Evolutionary conservation across 2,797 vertebrate genomes (phyloP).

Genomic region (Hafferia zeledoni): DNA sequence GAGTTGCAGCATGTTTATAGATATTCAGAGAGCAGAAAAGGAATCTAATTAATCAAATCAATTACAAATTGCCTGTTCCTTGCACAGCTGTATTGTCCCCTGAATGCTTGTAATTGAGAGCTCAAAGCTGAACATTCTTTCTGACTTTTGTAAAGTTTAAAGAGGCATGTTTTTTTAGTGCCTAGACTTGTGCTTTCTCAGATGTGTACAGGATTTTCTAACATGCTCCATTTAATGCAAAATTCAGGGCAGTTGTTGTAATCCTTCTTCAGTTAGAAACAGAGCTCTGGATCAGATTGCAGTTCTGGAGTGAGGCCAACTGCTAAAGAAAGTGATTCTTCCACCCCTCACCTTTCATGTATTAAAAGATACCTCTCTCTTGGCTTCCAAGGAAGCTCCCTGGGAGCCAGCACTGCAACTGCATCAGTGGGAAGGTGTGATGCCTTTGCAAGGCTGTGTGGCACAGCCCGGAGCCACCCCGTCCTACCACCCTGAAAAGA

Average conservation of each 20-base stretch:
- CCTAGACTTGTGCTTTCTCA: neutral
- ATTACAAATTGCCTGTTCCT: neutral
- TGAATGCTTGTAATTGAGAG: neutral
- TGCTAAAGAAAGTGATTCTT: neutral
- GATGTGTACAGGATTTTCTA: neutral
- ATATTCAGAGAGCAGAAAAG: neutral
- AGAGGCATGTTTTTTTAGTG: neutral
- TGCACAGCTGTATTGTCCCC: neutral
- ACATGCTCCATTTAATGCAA: neutral
- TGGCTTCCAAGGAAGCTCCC: neutral
- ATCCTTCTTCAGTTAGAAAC: neutral
- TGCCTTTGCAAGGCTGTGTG: neutral
- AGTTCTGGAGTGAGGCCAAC: neutral
- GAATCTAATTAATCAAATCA: constrained; percentile 3
- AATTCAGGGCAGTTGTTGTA: neutral
- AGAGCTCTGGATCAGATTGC: neutral
- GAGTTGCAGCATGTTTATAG: neutral
- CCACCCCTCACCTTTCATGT: neutral
- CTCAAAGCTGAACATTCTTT: neutral
- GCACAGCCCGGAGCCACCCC: neutral
- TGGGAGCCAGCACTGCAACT: neutral
- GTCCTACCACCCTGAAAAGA: neutral
- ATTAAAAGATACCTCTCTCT: neutral
- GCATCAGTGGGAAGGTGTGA: neutral
- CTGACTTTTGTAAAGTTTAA: neutral